These are phyloP conservation scores for Colaptes auratus DNA, from an alignment of 2,113 vertebrate genomes.

Conservation along the genomic window DNA sequence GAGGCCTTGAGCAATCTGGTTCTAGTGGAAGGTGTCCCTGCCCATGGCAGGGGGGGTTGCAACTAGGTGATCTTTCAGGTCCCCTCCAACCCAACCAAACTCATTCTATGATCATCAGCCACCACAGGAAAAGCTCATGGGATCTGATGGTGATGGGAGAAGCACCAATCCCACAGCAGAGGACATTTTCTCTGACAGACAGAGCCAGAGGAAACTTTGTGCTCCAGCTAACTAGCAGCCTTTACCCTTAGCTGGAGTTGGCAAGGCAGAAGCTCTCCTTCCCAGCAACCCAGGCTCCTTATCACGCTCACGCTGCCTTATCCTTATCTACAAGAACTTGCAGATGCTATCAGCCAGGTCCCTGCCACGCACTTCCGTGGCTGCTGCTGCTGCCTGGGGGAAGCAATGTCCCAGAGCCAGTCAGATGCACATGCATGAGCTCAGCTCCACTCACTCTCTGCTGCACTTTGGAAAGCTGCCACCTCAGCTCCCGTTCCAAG, in stretches of 20 bases:
- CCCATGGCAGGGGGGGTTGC: no score
- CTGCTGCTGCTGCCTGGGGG: neutral
- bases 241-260: neutral
- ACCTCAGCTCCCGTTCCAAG: slow-evolving; percentile 52
- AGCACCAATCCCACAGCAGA: neutral
- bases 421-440: neutral
- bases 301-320: neutral
- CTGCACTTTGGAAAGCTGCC: neutral
- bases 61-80: no score
- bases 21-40: no score
- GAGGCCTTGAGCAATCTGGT: no score
- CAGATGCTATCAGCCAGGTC: neutral
- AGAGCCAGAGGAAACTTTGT: neutral
- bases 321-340: neutral
- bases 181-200: neutral
- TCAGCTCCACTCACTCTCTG: neutral
- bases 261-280: neutral
- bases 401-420: neutral
- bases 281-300: neutral
- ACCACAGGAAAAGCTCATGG: accelerated
- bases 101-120: no score
- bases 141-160: neutral
- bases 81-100: no score
- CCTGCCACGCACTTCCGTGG: accelerated
- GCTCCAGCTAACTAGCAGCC: neutral